Evolutionary conservation across 2,888 invertebrate genomes (phyloP), one percentile per base, ranked within the genome.

Genomic region (Aquatica leii): DNA sequence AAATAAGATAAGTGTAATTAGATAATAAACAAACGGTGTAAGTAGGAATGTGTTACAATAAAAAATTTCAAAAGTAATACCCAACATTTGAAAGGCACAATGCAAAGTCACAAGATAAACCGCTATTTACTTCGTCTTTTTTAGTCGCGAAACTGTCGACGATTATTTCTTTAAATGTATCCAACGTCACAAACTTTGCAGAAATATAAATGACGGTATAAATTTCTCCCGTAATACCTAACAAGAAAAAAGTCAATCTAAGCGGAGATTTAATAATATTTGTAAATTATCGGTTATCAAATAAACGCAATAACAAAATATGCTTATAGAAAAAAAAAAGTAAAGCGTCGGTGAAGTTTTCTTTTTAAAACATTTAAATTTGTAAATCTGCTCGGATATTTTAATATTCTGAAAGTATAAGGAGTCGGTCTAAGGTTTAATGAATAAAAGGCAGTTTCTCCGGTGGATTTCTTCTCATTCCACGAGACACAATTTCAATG

Each of bases 401-500:
- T 65, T 65, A 65, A 65, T 60, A 65, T 65, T 65, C 65, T 35
- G 53, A 52, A 57, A 58, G 58, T 56, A 58, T 60, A 60, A 60
- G 60, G 55, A 57, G 56, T 37, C 59, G 52, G 56, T 24, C 50
- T 59, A 59, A 40, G 56, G 58, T 61, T 61, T 65, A 62, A 62
- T 59, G 62, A 65, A 54, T 62, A 59, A 65, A 65, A 53, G 65
- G 61, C 61, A 54, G 59, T 50, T 58, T 20, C 62, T 59, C 46
- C 54, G 64, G 60, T 62, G 58, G 37, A 66, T 59, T 66, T 62
- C 62, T 59, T 59, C 62, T 56, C 60, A 54, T 66, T 59, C 54
- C 61, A 53, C 58, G 57, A 24, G 24, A 65, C 67, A 61, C 68
- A 66, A 66, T 68, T 67, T 67, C 67, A 67, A 61, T 67, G 64